Conservation (phyloP, 2,888 invertebrate genomes). For the Ophion obscuratus region DNA sequence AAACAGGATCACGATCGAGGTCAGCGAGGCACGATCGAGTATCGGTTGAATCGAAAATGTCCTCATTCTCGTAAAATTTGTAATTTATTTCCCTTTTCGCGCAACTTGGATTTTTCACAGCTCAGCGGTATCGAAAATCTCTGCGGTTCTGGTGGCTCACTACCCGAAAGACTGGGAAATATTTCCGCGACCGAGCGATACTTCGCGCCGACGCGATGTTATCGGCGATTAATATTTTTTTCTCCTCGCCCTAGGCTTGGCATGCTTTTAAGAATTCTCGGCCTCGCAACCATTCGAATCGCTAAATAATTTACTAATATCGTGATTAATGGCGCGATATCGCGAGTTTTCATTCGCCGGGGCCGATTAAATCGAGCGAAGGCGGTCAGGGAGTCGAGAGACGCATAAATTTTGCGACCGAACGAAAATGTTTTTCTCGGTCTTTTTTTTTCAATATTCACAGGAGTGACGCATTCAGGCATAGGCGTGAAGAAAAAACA, state of each 20-base stretch:
- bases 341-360: conserved; percentile 45
- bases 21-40: conserved; percentile 50
- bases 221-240: conserved; percentile 36
- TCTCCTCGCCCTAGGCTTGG: background rate
- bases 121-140: background rate
- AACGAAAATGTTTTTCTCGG: conserved; percentile 1
- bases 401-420: background rate
- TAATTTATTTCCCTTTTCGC: conserved; percentile 10
- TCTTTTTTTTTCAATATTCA: background rate
- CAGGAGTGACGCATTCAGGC: background rate
- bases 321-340: conserved; percentile 59
- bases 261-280: conserved; percentile 24
- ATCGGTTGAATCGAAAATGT: conserved; percentile 10
- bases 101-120: conserved; percentile 6
- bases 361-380: conserved; percentile 36
- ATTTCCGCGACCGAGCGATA: background rate
- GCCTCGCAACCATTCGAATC: conserved; percentile 28
- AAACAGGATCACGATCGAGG: conserved; percentile 53
- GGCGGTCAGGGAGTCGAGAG: conserved; percentile 9
- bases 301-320: conserved; percentile 55
- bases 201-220: conserved; percentile 18
- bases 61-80: conserved; percentile 29
- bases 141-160: background rate
- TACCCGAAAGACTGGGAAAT: conserved; percentile 27
- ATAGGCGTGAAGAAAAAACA: background rate